Percentiles rank a stretch among this genome's conserved stretches.
Evolutionary conservation across 2,888 invertebrate genomes (phyloP).

Genomic region (Myathropa florea): DNA sequence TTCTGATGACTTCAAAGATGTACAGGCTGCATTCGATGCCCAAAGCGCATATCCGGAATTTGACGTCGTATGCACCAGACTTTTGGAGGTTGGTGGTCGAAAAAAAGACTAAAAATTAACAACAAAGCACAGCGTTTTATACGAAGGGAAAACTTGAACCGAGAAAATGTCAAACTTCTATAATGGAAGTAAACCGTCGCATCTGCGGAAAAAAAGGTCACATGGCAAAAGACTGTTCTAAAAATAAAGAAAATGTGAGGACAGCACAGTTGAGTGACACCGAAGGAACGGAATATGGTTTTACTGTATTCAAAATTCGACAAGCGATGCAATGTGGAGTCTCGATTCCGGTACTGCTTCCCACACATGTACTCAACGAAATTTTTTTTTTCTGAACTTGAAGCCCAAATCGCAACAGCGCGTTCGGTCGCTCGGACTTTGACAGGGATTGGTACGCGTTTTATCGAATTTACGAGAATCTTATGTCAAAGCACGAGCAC

Average conservation of each 20-base stretch:
- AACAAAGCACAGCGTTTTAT: background rate
- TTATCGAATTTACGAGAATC: too few relatives aligned
- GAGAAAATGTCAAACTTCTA: background rate
- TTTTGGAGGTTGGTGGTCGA: background rate
- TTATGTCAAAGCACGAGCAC: too few relatives aligned
- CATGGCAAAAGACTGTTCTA: conserved; percentile 29
- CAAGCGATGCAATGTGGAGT: background rate
- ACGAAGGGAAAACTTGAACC: background rate
- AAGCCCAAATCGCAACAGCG: too few relatives aligned
- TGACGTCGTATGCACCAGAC: background rate
- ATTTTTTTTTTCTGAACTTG: too few relatives aligned
- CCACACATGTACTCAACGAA: conserved; percentile 17
- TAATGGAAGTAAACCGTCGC: conserved; percentile 7
- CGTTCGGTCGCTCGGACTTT: too few relatives aligned
- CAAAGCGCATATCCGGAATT: background rate
- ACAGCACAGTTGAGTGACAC: background rate
- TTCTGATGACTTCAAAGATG: conserved; percentile 13
- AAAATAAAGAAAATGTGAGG: conserved; percentile 26
- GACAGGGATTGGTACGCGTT: too few relatives aligned
- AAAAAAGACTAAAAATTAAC: background rate
- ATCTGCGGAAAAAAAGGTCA: conserved; percentile 24
- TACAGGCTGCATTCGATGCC: conserved; percentile 1
- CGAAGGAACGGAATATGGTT: conserved; percentile 10
- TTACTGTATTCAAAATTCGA: background rate
- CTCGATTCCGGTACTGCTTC: conserved; percentile 7